phyloP scores from a whole-genome alignment of 2,113 vertebrate species.

The Gymnarchus niloticus region DNA sequence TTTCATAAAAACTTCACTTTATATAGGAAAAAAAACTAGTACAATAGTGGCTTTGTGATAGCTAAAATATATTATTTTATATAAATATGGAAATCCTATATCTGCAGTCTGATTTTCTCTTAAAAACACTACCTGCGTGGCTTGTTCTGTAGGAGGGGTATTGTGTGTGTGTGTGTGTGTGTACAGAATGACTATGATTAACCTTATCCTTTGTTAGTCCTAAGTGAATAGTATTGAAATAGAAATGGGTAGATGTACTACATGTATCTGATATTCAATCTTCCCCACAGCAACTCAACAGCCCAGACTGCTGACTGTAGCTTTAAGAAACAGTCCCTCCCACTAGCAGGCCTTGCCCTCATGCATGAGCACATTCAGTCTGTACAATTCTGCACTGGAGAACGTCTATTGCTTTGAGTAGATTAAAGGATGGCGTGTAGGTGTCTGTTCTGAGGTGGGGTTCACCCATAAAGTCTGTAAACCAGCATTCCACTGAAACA shows the following conservation, averaged over 20 bases:
- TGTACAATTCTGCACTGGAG: background rate
- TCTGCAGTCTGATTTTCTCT: conserved; percentile 33
- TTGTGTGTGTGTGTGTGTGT: conserved; percentile 9
- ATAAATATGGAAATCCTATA: conserved; percentile 59
- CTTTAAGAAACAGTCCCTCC: background rate
- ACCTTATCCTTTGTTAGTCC: background rate
- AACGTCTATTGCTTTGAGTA: background rate
- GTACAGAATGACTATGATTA: conserved; percentile 16
- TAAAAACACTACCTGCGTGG: conserved; percentile 24
- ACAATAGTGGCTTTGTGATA: conserved; percentile 65
- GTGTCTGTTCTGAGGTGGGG: background rate
- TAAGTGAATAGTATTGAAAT: background rate
- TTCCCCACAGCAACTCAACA: background rate
- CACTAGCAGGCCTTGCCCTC: background rate
- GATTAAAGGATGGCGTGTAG: background rate
- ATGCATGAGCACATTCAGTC: background rate
- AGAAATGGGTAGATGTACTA: background rate
- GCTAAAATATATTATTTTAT: conserved; percentile 69
- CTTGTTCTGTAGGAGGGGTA: conserved; percentile 37
- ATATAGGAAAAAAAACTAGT: conserved; percentile 54
- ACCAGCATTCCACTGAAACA: background rate
- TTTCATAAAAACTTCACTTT: conserved; percentile 51
- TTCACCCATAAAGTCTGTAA: background rate
- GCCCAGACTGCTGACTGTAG: background rate
- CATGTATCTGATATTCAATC: background rate